Evolutionary conservation across 2,797 vertebrate species (phyloP), one percentile per base, ranked within the genome.

Genomic region (Takifugu rubripes): DNA sequence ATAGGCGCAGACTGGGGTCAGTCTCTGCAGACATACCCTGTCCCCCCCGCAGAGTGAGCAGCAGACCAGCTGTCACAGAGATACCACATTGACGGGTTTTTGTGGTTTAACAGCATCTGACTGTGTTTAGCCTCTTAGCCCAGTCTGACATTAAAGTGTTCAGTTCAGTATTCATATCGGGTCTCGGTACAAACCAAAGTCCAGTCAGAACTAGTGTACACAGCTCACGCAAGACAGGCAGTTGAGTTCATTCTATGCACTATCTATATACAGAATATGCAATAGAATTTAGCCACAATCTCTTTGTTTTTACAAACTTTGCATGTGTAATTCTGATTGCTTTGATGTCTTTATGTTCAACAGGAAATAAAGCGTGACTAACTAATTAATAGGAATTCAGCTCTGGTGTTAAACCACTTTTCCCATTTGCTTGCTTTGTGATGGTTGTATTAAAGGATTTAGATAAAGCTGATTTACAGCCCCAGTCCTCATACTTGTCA

Each of bases 381-480:
- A 8, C 29, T 33, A 7, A 8, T 11, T 7, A 33, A 33, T 8
- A 33, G 33, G 33, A 33, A 33, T 11, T 14, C 12, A 12, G 36
- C 36, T 12, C 27, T 21, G 21, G 21, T 21, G 21, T 51, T 52
- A 29, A 29, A 4, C 3, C 43, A 49, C 27, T 52, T 64, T 14
- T 61, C 73, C 81, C 75, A 61, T 78, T 74, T 81, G 77, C 52
- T 69, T 55, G 26, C 27, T 70, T 40, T 24, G 46, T 44, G 45
- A 64, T 68, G 40, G 47, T 29, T 17, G 56, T 65, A 60, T 79
- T 78, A 72, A 68, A 74, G 69, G 83, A 81, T 84, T 84, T 75
- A 52, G 48, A 54, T 61, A 73, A 84, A 84, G 79, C 80, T 70
- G 74, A 83, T 84, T 84, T 83, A 73, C 63, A 51, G 29, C 59